Conservation (phyloP, 2,113 vertebrate genomes). For the Cygnus atratus region DNA sequence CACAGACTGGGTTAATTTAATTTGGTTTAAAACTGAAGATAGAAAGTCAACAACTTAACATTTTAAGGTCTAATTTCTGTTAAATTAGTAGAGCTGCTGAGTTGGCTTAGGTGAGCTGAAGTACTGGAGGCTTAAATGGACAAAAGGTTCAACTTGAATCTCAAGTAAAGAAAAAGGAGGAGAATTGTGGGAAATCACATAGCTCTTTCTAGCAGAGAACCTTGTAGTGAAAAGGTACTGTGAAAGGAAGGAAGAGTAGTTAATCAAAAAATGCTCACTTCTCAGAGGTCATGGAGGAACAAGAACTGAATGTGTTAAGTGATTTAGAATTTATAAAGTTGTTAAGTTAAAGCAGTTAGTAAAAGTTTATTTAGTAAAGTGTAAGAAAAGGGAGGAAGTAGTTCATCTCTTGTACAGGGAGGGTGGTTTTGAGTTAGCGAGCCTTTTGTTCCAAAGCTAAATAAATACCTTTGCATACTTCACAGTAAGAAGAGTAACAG, state of each 20-base stretch:
- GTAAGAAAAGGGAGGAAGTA: neutral
- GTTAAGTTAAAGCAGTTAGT: neutral
- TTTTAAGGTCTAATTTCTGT: neutral
- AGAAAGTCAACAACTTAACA: neutral
- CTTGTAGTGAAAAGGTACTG: neutral
- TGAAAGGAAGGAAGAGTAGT: neutral
- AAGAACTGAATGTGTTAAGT: neutral
- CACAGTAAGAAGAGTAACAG: neutral
- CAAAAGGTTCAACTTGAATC: neutral
- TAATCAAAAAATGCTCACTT: neutral
- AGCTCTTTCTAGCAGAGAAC: neutral
- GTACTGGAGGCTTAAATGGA: neutral
- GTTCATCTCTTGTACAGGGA: neutral
- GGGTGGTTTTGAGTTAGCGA: neutral
- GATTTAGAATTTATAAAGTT: neutral
- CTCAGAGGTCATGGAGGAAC: neutral
- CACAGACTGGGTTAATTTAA: neutral
- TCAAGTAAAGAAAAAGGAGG: neutral
- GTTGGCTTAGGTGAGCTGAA: neutral
- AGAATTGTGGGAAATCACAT: neutral
- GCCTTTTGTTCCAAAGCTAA: neutral
- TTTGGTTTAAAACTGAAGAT: neutral
- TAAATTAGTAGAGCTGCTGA: neutral
- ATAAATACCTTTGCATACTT: neutral
- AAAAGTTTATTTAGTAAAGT: neutral